phyloP scores from a whole-genome alignment of 2,888 invertebrate species.

The Anorthoa munda region DNA sequence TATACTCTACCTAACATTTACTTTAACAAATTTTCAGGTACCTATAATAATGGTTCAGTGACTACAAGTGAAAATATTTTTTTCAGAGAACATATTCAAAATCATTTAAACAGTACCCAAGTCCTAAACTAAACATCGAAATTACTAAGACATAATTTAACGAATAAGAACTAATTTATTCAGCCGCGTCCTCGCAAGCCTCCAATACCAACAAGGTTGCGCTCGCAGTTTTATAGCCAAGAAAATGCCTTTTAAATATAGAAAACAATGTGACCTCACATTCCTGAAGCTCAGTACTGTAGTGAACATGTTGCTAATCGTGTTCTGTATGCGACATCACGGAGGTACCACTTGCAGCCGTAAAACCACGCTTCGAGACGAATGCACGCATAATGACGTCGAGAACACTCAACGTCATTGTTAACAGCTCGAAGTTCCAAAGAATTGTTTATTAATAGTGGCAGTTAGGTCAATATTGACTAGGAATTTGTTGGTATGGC shows the following conservation, averaged over 20 bases:
- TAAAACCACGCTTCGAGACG: constrained; percentile 74
- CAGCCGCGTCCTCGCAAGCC: constrained; percentile 34
- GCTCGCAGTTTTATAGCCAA: constrained; percentile 68
- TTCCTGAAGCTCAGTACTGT: constrained; percentile 78
- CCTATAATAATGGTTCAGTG: too few species aligned
- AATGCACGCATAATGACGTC: constrained; percentile 60
- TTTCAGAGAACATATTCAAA: too few species aligned
- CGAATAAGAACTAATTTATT: constrained; percentile 26
- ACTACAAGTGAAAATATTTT: too few species aligned
- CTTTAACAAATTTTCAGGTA: constrained; percentile 3
- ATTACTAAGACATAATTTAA: neutral
- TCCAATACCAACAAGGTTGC: constrained; percentile 67
- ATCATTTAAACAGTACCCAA: neutral
- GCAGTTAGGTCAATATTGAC: constrained; percentile 46
- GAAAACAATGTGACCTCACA: constrained; percentile 80
- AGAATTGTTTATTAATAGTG: constrained; percentile 47
- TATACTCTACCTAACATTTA: neutral
- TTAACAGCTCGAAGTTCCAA: constrained; percentile 44
- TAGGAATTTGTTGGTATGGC: constrained; percentile 21
- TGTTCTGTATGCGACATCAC: constrained; percentile 84
- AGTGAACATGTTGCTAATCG: constrained; percentile 84
- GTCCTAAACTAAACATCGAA: neutral
- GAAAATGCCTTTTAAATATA: constrained; percentile 74
- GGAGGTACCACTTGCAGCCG: constrained; percentile 71
- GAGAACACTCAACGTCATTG: constrained; percentile 51